Percentiles rank a stretch among this genome's conserved stretches.
Conservation (phyloP, 1,140 invertebrate genomes). For the Melanaphis sacchari region DNA sequence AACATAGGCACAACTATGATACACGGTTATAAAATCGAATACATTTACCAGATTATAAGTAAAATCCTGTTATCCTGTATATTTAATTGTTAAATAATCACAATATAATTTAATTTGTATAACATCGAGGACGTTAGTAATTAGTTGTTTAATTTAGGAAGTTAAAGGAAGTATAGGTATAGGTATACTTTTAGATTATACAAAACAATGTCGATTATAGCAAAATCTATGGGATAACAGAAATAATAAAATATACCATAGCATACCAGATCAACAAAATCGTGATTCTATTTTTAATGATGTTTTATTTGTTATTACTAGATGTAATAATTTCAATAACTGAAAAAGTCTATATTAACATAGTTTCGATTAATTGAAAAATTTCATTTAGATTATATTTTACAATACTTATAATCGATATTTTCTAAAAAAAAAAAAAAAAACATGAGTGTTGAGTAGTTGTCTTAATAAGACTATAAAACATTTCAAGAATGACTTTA, state of each 20-base stretch:
- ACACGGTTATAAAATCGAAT: not conserved
- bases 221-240: not conserved
- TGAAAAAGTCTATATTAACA: not conserved
- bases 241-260: not conserved
- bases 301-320: not conserved
- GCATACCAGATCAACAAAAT: too few species aligned
- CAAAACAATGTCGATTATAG: not conserved
- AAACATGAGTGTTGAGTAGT: not conserved
- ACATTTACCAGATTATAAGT: not conserved
- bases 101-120: not conserved
- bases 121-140: not conserved
- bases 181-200: not conserved
- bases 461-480: too few species aligned
- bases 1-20: not conserved
- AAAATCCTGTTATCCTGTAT: not conserved
- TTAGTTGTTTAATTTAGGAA: not conserved
- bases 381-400: not conserved
- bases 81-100: not conserved
- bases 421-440: not conserved
- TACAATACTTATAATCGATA: not conserved
- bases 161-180: too few species aligned
- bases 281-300: not conserved
- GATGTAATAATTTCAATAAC: not conserved
- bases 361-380: not conserved
- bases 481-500: not conserved